phyloP scores from a whole-genome alignment of 2,888 invertebrate species.

The Caenorhabditis imperialis region DNA sequence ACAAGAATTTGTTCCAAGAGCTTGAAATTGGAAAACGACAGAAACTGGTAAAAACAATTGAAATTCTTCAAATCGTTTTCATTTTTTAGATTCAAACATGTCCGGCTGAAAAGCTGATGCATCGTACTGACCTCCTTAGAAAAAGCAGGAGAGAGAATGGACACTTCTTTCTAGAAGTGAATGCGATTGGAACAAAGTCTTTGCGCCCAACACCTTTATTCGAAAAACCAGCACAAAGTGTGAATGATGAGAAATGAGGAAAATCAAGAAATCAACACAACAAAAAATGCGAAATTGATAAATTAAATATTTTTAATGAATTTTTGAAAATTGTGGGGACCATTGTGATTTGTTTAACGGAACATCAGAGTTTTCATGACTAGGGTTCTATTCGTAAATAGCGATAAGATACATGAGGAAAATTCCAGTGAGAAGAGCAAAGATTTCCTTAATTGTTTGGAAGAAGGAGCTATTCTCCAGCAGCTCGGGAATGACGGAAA shows the following conservation, averaged over 20 bases:
- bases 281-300: slow-evolving; percentile 2
- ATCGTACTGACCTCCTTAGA: slow-evolving; percentile 32
- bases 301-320: slow-evolving; percentile 3
- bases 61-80: neutral
- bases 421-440: slow-evolving; percentile 73
- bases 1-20: slow-evolving; percentile 47
- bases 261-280: neutral
- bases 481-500: slow-evolving; percentile 97
- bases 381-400: slow-evolving; percentile 68
- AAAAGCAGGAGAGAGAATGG: slow-evolving; percentile 40
- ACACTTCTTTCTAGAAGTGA: slow-evolving; percentile 26
- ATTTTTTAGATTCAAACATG: slow-evolving; percentile 48
- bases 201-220: slow-evolving; percentile 35
- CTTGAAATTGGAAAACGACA: slow-evolving; percentile 46
- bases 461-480: slow-evolving; percentile 84
- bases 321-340: no score
- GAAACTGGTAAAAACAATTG: slow-evolving; percentile 17
- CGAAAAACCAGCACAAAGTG: slow-evolving; percentile 29
- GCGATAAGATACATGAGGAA: slow-evolving; percentile 77
- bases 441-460: slow-evolving; percentile 73
- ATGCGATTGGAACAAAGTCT: neutral
- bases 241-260: slow-evolving; percentile 1
- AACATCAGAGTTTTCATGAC: neutral
- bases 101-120: slow-evolving; percentile 49
- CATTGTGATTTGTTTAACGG: neutral